Percentiles rank a stretch among this genome's conserved stretches.
These are phyloP conservation scores for Drosophila hawaiiensis DNA, from an alignment of 2,888 invertebrate genomes.

Conservation along the genomic window DNA sequence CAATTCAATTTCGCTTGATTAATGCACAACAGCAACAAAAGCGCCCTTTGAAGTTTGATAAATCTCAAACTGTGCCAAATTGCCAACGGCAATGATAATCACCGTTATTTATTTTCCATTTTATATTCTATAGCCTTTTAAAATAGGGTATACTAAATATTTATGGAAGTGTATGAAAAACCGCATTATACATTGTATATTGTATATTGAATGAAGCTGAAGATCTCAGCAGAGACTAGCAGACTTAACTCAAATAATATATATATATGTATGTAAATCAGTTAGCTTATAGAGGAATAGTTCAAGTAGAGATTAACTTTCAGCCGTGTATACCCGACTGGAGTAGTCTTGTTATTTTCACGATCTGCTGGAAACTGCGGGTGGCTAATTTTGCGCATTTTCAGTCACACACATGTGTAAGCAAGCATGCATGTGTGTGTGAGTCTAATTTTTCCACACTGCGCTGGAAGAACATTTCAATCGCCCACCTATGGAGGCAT, in stretches of 20 bases:
- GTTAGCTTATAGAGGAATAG: background rate
- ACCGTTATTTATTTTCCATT: slow-evolving; percentile 42
- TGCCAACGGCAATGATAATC: slow-evolving; percentile 45
- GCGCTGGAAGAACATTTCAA: slow-evolving; percentile 46
- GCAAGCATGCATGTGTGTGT: slow-evolving; percentile 12
- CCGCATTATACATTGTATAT: too few relatives aligned
- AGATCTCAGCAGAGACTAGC: background rate
- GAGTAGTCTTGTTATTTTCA: slow-evolving; percentile 10
- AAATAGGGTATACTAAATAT: background rate
- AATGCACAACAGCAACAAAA: slow-evolving; percentile 19
- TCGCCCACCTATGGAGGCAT: slow-evolving; percentile 71
- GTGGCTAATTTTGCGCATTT: slow-evolving; percentile 68
- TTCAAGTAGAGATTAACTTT: background rate
- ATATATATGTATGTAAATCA: background rate
- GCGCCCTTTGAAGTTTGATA: slow-evolving; percentile 39
- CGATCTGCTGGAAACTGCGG: slow-evolving; percentile 58
- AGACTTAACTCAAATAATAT: background rate
- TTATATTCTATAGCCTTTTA: slow-evolving; percentile 17
- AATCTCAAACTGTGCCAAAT: slow-evolving; percentile 59
- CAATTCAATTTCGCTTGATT: slow-evolving; percentile 54
- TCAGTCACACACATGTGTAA: slow-evolving; percentile 31
- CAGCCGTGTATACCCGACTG: background rate
- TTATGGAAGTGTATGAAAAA: background rate
- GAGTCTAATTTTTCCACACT: slow-evolving; percentile 48
- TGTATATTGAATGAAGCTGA: background rate